phyloP scores from a whole-genome alignment of 1,140 invertebrate species.

The Procambarus clarkii region DNA sequence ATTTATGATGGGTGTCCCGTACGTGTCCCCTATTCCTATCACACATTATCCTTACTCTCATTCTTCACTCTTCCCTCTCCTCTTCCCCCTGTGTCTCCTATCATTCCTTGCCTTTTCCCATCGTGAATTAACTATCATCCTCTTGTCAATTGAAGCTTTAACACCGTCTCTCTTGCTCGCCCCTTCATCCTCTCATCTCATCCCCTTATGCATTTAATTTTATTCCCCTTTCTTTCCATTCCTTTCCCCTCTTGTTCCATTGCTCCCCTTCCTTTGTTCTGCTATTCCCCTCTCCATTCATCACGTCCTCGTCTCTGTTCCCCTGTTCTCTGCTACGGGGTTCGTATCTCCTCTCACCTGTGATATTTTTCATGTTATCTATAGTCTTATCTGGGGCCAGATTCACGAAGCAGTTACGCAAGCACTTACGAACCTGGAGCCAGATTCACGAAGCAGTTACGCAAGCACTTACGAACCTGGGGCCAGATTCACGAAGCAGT shows the following conservation, averaged over 20 bases:
- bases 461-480: too few relatives aligned
- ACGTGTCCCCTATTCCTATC: too few relatives aligned
- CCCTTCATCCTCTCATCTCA: background rate
- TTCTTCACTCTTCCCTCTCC: background rate
- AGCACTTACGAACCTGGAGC: too few relatives aligned
- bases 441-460: too few relatives aligned
- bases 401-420: too few relatives aligned
- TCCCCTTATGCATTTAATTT: background rate
- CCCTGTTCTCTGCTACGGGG: background rate
- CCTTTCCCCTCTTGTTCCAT: background rate
- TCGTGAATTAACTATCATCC: background rate
- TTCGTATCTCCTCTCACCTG: too few relatives aligned
- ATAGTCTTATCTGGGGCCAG: too few relatives aligned
- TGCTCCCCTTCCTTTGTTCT: background rate
- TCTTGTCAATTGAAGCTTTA: background rate
- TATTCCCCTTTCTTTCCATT: background rate
- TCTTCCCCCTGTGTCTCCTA: background rate
- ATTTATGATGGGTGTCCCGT: too few relatives aligned
- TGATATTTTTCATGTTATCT: too few relatives aligned
- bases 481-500: too few relatives aligned
- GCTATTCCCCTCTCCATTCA: background rate
- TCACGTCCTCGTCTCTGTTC: background rate
- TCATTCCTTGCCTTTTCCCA: background rate
- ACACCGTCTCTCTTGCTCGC: background rate
- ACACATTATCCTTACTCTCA: background rate